Conservation (phyloP, 2,113 vertebrate genomes). For the Alaudala cheleensis region DNA sequence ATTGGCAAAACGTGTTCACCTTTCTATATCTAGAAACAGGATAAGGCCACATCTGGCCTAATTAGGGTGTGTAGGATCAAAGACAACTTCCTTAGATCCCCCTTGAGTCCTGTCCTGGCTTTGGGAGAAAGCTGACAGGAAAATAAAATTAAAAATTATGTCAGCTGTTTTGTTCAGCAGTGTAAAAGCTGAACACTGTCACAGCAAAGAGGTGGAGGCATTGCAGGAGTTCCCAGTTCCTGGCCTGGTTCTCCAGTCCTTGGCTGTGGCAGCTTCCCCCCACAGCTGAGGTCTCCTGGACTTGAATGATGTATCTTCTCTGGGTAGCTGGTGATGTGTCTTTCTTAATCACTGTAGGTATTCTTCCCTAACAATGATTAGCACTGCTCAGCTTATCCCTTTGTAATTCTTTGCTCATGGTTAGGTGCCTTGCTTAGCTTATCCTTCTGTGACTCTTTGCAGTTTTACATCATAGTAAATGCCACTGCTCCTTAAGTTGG, state of each 20-base stretch:
- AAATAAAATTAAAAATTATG: background rate
- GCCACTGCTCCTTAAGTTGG: background rate
- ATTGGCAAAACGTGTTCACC: background rate
- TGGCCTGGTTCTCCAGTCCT: background rate
- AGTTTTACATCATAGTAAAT: background rate
- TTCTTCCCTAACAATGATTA: background rate
- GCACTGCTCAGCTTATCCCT: background rate
- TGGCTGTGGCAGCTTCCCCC: background rate
- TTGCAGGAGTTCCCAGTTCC: background rate
- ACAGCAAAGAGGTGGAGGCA: background rate
- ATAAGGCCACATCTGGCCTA: background rate
- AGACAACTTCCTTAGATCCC: background rate
- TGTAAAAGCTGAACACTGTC: background rate
- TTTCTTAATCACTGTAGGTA: background rate
- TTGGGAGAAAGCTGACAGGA: background rate
- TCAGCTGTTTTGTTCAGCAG: background rate
- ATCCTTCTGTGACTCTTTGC: background rate
- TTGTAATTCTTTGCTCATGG: background rate
- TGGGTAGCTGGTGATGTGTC: background rate
- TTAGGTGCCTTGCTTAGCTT: background rate
- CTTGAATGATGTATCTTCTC: background rate
- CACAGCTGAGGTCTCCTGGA: background rate
- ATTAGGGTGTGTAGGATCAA: background rate
- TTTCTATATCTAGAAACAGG: background rate
- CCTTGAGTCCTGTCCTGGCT: background rate